phyloP scores from a whole-genome alignment of 2,888 invertebrate genomes.

The Microdon myrmicae region DNA sequence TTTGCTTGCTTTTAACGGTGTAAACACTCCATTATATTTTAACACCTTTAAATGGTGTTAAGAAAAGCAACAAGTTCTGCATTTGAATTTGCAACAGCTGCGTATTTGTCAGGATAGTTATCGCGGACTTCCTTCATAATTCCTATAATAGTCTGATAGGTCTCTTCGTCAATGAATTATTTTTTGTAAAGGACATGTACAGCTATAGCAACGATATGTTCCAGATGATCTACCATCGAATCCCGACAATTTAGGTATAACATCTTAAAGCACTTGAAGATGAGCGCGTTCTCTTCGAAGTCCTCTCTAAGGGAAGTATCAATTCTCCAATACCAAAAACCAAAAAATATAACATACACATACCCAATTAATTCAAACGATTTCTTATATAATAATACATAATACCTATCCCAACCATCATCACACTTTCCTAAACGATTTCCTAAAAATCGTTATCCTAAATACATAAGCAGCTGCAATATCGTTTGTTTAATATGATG shows the following conservation, averaged over 20 bases:
- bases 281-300: slow-evolving; percentile 77
- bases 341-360: too few relatives aligned
- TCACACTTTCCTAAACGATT: too few relatives aligned
- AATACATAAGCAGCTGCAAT: too few relatives aligned
- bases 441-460: too few relatives aligned
- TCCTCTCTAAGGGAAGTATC: slow-evolving; percentile 80
- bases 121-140: slow-evolving; percentile 70
- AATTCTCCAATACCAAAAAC: too few relatives aligned
- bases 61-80: slow-evolving; percentile 61
- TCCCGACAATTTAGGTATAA: slow-evolving; percentile 74
- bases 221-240: slow-evolving; percentile 69
- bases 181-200: slow-evolving; percentile 71
- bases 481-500: too few relatives aligned
- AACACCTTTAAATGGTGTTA: slow-evolving; percentile 59
- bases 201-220: slow-evolving; percentile 70
- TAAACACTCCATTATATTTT: too few relatives aligned
- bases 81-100: slow-evolving; percentile 64
- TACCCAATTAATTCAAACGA: too few relatives aligned
- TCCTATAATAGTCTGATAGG: slow-evolving; percentile 63
- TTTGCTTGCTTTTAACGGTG: too few relatives aligned
- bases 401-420: too few relatives aligned
- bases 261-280: slow-evolving; percentile 74
- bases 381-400: too few relatives aligned
- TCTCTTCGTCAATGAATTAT: slow-evolving; percentile 65
- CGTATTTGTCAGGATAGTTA: slow-evolving; percentile 71